These are phyloP conservation scores for Pygocentrus nattereri DNA, from an alignment of 2,797 vertebrate species.

Conservation along the genomic window DNA sequence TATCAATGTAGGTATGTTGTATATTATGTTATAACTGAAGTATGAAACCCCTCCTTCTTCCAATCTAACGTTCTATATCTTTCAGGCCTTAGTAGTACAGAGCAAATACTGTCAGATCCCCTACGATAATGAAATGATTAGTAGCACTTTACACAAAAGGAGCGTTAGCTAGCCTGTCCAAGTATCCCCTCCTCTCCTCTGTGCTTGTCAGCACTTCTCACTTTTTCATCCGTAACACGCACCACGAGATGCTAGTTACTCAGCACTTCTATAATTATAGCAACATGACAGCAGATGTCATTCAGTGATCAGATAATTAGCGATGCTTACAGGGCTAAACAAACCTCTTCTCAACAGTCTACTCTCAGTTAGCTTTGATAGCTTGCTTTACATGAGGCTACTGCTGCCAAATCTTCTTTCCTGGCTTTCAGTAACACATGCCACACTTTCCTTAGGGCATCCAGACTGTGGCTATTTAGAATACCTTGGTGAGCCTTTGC, in stretches of 20 bases:
- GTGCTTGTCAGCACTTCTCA: conserved; percentile 9
- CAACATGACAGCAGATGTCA: conserved; percentile 53
- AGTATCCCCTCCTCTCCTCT: neutral
- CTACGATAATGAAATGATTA: neutral
- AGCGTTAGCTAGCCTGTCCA: neutral
- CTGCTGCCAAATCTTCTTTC: neutral
- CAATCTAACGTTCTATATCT: too few species aligned
- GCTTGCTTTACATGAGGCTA: neutral
- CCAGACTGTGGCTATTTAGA: neutral
- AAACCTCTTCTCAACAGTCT: neutral
- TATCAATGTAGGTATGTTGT: too few species aligned
- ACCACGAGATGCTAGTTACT: conserved; percentile 55
- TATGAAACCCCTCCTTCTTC: too few species aligned
- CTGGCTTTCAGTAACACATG: neutral
- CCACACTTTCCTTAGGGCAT: neutral
- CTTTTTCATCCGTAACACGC: conserved; percentile 1
- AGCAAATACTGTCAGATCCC: neutral
- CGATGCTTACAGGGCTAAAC: conserved; percentile 1
- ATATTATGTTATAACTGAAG: too few species aligned
- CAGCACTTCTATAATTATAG: conserved; percentile 60
- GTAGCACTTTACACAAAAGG: neutral
- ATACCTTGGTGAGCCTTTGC: neutral
- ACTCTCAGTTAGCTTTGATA: conserved; percentile 6
- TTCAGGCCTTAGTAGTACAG: too few species aligned
- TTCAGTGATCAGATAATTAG: conserved; percentile 14